Base-by-base conservation (phyloP, 2,888 invertebrate genomes). In the Mythimna loreyi region DNA sequence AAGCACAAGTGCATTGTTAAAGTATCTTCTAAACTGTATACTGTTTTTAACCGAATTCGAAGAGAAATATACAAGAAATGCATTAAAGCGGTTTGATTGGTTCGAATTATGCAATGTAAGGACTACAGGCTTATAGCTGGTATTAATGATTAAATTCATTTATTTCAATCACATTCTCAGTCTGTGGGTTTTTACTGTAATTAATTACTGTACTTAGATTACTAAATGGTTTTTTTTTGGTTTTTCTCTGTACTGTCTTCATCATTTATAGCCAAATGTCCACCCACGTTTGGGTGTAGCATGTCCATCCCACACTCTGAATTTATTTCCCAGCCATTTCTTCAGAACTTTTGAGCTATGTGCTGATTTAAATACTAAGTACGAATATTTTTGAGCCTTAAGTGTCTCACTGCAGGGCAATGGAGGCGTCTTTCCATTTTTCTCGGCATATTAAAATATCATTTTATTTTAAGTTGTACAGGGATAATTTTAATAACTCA, bases 1-100 rank as follows among this genome's bases (percentile, higher is more conserved):
- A 67, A 73, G 73, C 75, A 79, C 40, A 49, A 61, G 69, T n/a
- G 40, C 77, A 70, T 55, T 49, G 60, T 82, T 78, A 40, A 57
- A 25, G 9, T 52, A 3, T 25, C 11, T 40, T 21, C 11, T 0
- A 1, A n/a, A n/a, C 30, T 25, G 25, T 19, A 16, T 3, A 9
- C 6, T 19, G 2, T 30, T 19, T 45, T 43, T 33, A 3, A 7
- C 6, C n/a, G n/a, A n/a, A n/a, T n/a, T n/a, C n/a, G n/a, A n/a
- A n/a, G n/a, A n/a, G n/a, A n/a, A n/a, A n/a, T 25, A n/a, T 3
- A 21, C 30, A 53, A 28, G 0, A 1, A 13, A 7, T 13, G 6
- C 9, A 30, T 13, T 40, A 40, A 58, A 6, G 43, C 11, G 56
- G 40, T 69, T n/a, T n/a, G n/a, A n/a, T n/a, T n/a, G n/a, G n/a